Evolutionary conservation across 2,113 vertebrate species (phyloP).

Genomic region (Pedetes capensis): DNA sequence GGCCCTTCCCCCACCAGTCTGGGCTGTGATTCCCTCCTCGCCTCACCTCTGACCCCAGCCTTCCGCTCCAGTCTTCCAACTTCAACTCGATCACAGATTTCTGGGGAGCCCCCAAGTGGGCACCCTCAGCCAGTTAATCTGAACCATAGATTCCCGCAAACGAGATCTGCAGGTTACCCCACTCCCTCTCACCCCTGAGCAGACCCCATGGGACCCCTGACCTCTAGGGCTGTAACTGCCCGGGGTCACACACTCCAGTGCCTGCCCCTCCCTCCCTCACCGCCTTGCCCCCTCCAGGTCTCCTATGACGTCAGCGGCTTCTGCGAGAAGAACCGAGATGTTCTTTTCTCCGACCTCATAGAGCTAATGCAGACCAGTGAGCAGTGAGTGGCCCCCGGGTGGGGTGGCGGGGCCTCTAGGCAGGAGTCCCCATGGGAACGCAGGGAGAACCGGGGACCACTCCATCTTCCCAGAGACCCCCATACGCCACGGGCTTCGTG

Average conservation of each 20-base stretch:
- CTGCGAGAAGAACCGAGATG: slow-evolving; percentile 95
- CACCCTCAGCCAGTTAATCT: background rate
- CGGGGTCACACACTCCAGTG: background rate
- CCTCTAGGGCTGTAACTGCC: no score
- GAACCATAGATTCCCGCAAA: background rate
- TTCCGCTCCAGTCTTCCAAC: background rate
- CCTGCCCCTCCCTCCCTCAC: background rate
- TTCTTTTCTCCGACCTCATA: slow-evolving; percentile 95
- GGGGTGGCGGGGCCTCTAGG: rapidly evolving
- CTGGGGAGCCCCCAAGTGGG: background rate
- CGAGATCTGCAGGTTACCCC: background rate
- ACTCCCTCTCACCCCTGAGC: no score
- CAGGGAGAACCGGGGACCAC: background rate
- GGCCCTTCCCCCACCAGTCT: background rate
- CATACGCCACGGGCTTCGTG: background rate
- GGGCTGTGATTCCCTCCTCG: background rate
- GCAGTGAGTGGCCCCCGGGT: slow-evolving; percentile 87
- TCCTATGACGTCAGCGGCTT: slow-evolving; percentile 94
- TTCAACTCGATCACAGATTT: background rate
- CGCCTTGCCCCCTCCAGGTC: slow-evolving; percentile 83
- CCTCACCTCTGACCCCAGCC: background rate
- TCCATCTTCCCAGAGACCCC: background rate
- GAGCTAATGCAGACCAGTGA: slow-evolving; percentile 98
- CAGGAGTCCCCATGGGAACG: background rate
- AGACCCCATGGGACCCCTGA: background rate